Evolutionary conservation across 2,888 invertebrate species (phyloP).

Genomic region (Subacronicta megacephala): DNA sequence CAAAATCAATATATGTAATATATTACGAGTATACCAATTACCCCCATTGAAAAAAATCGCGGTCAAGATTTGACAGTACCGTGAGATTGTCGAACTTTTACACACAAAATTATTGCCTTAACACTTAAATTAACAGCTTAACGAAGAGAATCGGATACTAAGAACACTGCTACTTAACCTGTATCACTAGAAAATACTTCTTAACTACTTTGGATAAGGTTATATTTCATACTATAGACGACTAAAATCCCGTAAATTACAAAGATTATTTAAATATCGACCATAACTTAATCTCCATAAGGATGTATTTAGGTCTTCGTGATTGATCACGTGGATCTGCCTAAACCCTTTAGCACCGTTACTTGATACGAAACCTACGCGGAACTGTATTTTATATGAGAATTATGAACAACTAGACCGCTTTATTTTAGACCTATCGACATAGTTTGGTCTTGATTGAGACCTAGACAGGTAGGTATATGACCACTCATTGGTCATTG

Average conservation of each 20-base stretch:
- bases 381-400: conserved; percentile 50
- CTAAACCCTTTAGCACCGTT: conserved; percentile 41
- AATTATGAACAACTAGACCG: conserved; percentile 42
- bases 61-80: conserved; percentile 29
- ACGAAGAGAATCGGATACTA: conserved; percentile 15
- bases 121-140: conserved; percentile 40
- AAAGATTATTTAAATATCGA: conserved; percentile 3
- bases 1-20: too few relatives aligned
- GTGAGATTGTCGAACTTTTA: conserved; percentile 27
- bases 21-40: too few relatives aligned
- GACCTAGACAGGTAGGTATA: conserved; percentile 27
- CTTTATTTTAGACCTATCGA: conserved; percentile 30
- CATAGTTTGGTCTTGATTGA: conserved; percentile 40
- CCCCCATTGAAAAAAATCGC: conserved; percentile 21
- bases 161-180: conserved; percentile 4
- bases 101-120: conserved; percentile 32
- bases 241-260: background rate
- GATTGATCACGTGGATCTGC: background rate
- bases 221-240: conserved; percentile 4
- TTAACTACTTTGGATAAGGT: background rate
- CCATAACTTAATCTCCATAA: background rate
- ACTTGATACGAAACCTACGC: conserved; percentile 27
- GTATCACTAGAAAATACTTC: conserved; percentile 17
- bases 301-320: conserved; percentile 7
- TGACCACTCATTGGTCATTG: too few relatives aligned